Evolutionary conservation across 2,797 vertebrate genomes (phyloP).

Genomic region (Acipenser oxyrinchus): DNA sequence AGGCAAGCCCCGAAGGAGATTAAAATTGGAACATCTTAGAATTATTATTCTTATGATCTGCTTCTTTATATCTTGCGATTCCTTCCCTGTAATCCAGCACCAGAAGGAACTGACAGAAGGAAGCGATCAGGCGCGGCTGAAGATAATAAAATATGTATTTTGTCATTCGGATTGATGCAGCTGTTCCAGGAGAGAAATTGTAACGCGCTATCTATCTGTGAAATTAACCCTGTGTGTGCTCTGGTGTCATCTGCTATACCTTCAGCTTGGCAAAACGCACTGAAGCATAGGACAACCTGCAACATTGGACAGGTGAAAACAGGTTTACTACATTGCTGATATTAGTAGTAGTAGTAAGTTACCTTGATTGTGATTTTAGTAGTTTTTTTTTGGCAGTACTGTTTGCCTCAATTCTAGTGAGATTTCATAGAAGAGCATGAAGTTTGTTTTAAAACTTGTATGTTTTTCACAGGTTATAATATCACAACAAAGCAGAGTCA

Average conservation of each 20-base stretch:
- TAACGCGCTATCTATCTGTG: background rate
- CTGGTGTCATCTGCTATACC: background rate
- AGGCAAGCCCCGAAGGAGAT: background rate
- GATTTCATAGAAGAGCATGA: no score
- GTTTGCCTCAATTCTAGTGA: no score
- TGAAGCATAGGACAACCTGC: background rate
- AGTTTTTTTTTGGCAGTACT: no score
- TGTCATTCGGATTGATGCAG: background rate
- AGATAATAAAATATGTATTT: slow-evolving; percentile 7
- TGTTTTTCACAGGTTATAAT: background rate
- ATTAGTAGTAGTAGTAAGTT: no score
- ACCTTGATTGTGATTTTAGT: no score
- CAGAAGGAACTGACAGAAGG: slow-evolving; percentile 17
- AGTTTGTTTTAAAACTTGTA: no score
- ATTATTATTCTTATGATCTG: slow-evolving; percentile 14
- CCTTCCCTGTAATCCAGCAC: slow-evolving; percentile 15
- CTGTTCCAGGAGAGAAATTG: background rate
- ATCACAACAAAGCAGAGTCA: slow-evolving; percentile 7
- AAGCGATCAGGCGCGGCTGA: slow-evolving; percentile 15
- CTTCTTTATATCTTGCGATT: slow-evolving; percentile 23
- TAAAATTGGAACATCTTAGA: slow-evolving; percentile 5
- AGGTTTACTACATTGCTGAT: no score
- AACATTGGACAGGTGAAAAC: background rate
- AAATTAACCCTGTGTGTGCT: background rate
- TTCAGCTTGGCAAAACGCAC: background rate